phyloP scores from a whole-genome alignment of 2,888 invertebrate genomes.

The Thereva unica region DNA sequence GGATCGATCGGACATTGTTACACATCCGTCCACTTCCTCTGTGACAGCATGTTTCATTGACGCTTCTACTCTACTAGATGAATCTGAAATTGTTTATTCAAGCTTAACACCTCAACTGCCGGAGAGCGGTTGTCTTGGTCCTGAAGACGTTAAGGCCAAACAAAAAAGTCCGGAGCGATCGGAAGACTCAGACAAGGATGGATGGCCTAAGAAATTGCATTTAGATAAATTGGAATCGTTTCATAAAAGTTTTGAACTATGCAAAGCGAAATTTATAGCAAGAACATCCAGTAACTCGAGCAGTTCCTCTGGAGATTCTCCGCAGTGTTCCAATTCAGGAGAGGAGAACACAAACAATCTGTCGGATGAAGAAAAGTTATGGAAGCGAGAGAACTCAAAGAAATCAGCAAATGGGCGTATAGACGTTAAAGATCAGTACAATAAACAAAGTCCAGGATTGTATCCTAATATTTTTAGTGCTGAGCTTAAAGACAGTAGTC shows the following conservation, averaged over 20 bases:
- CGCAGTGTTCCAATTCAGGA: slow-evolving; percentile 43
- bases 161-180: slow-evolving; percentile 12
- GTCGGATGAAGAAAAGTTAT: slow-evolving; percentile 55
- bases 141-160: slow-evolving; percentile 1
- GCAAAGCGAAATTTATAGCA: slow-evolving; percentile 46
- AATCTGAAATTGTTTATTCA: slow-evolving; percentile 61
- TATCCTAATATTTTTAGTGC: slow-evolving; percentile 25
- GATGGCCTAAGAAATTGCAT: slow-evolving; percentile 21
- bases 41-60: slow-evolving; percentile 73
- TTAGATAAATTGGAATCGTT: slow-evolving; percentile 53
- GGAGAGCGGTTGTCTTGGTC: slow-evolving; percentile 30
- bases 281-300: slow-evolving; percentile 33
- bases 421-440: slow-evolving; percentile 44
- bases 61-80: slow-evolving; percentile 74
- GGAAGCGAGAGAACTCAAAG: slow-evolving; percentile 50
- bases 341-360: slow-evolving; percentile 51
- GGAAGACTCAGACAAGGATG: slow-evolving; percentile 33
- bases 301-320: slow-evolving; percentile 49
- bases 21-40: slow-evolving; percentile 40
- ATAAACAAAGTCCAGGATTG: slow-evolving; percentile 35
- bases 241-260: slow-evolving; percentile 56
- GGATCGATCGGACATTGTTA: slow-evolving; percentile 8
- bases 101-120: slow-evolving; percentile 42
- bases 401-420: slow-evolving; percentile 33
- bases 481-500: slow-evolving; percentile 8